Evolutionary conservation across 2,797 vertebrate genomes (phyloP), one percentile per base, ranked within the genome.

Genomic region (Sylvilagus floridanus): DNA sequence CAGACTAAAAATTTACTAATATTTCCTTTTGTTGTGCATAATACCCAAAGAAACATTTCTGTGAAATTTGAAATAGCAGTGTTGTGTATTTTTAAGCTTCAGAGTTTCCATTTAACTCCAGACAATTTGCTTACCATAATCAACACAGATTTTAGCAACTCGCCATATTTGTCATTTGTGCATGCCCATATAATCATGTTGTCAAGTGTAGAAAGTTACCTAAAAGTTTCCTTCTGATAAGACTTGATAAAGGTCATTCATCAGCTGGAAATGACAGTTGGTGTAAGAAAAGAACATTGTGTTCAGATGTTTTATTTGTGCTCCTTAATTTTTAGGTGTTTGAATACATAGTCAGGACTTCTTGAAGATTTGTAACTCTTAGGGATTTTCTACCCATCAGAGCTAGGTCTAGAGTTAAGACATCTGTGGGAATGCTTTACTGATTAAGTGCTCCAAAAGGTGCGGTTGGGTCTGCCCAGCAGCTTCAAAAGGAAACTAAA

Each of bases 301-400:
- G 35, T 47, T 92, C 57, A 83, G 84, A 90, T 65, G 79, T 91
- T 96, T 95, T 79, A 82, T 72, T 92, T 72, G 79, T 92, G 97
- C 87, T 93, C 69, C 69, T 94, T 84, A 60, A 94, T 50, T 89
- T 65, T 95, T 96, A n/a, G 87, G 28, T 85, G 76, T 94, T 90
- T 85, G 73, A 90, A 65, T 90, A 82, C 14, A 12, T 69, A 83
- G n/a, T 82, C 28, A 32, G 69, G 37, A 30, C 47, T n/a, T 95
- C 63, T 63, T 54, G 30, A 72, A 62, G 72, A 76, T 42, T 71
- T 71, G 4, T 65, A 19, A 57, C 47, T 42, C 47, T 50, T 60
- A 30, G 32, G 37, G 35, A 66, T 62, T 72, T 52, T 24, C n/a
- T 71, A 5, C 19, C 32, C n/a, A 42, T 78, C 21, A 65, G 52